A percentile compares a stretch with the other conserved stretches of the same genome.
Conservation (phyloP, 2,888 invertebrate species). For the Hypselothyrea guttata region DNA sequence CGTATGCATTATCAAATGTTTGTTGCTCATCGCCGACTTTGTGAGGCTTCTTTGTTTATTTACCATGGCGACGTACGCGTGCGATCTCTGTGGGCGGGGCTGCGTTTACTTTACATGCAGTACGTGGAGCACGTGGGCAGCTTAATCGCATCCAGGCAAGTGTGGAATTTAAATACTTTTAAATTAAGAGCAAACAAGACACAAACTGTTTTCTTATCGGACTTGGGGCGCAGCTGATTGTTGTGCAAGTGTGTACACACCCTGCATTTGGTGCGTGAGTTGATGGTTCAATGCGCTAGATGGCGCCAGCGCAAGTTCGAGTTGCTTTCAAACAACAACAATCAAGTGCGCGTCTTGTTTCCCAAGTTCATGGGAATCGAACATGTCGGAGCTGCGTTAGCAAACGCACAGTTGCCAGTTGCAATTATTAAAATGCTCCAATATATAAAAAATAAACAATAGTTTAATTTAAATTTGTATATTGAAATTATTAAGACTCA, state of each 20-base stretch:
- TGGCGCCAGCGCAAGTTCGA: too few relatives aligned
- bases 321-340: too few relatives aligned
- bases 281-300: too few relatives aligned
- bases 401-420: too few relatives aligned
- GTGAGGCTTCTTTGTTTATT: conserved; percentile 67
- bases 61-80: conserved; percentile 57
- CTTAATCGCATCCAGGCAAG: conserved; percentile 15
- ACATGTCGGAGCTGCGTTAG: too few relatives aligned
- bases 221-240: conserved; percentile 46
- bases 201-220: conserved; percentile 66
- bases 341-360: too few relatives aligned
- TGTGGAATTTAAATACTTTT: conserved; percentile 24
- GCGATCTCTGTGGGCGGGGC: conserved; percentile 24
- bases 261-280: too few relatives aligned
- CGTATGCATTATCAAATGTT: conserved; percentile 10
- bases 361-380: too few relatives aligned
- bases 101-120: conserved; percentile 33
- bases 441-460: too few relatives aligned
- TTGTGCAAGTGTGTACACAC: conserved; percentile 54
- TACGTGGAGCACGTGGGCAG: conserved; percentile 7
- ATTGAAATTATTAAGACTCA: too few relatives aligned
- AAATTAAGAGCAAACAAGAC: conserved; percentile 33
- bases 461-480: too few relatives aligned
- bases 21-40: conserved; percentile 18
- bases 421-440: too few relatives aligned